Evolutionary conservation across 2,113 vertebrate species (phyloP), one percentile per base, ranked within the genome.

Genomic region (Telmatochromis sp.): DNA sequence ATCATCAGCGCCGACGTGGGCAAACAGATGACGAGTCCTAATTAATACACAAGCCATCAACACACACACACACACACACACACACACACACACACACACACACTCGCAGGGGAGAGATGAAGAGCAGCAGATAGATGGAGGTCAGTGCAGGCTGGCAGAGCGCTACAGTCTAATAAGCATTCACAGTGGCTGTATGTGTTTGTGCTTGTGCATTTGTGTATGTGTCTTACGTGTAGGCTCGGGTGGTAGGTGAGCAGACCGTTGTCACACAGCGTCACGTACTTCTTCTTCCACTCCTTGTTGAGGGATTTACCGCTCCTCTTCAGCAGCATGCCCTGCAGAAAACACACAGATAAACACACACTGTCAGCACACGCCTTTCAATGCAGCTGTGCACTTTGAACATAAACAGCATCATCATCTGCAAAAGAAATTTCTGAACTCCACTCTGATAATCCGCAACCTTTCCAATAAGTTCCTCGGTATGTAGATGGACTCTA

Each of bases 271-370:
- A 99, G 94, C 0, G 98, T 99, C 90, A 99, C 98, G 0, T 99
- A 99, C 19, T 99, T 99, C 97, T 99, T 99, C 95, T 99, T 99
- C 98, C 98, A 99, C 87, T 99, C 98, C 90, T 99, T 99, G 92
- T 99, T 99, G 75, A 99, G 57, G 0, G 98, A 98, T 80, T 99
- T 99, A 10, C 98, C 98, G 15, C 98, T 98, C 82, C 98, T 93
- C 92, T 99, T 99, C 87, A 99, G 93, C 88, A 99, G 96, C 98
- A 99, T 98, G 35, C 98, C 98, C 98, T 99, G 80, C 35, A 91
- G 5, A 21, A 9, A 6, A 40, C 21, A 89, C 7, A 54, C 45
- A 78, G 45, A 31, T 51, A 12, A 80, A 80, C 17, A 47, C 80
- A 50, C 82, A 75, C 33, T 19, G 40, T 73, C 21, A 47, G 40